Evolutionary conservation across 2,888 invertebrate species (phyloP).

Genomic region (Alsophila aescularia): DNA sequence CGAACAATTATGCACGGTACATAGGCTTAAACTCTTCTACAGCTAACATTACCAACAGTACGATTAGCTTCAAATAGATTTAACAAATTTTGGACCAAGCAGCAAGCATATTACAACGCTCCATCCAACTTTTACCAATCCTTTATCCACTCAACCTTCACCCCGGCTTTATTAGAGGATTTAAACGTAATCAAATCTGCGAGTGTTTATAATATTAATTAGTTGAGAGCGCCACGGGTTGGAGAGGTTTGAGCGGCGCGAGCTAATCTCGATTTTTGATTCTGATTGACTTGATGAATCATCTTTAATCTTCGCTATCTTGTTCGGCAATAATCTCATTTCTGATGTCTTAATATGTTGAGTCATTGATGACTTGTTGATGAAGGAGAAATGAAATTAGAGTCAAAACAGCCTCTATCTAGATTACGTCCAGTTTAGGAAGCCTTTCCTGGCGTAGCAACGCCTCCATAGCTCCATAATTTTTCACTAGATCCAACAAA

Average conservation of each 20-base stretch:
- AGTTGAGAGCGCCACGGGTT: constrained; percentile 2
- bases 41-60: too few species aligned
- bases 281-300: constrained; percentile 5
- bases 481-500: too few species aligned
- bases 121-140: constrained; percentile 4
- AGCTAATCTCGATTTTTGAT: background rate
- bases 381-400: too few species aligned
- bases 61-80: too few species aligned
- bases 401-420: too few species aligned
- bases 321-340: constrained; percentile 1
- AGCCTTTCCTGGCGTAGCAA: too few species aligned
- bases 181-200: constrained; percentile 33
- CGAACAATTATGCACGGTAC: too few species aligned
- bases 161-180: constrained; percentile 21
- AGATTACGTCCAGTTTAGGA: too few species aligned
- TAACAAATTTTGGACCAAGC: background rate
- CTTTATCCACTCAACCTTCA: background rate
- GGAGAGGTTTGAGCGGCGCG: background rate
- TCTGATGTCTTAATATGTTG: too few species aligned
- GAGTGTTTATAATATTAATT: constrained; percentile 36
- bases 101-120: constrained; percentile 1
- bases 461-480: too few species aligned
- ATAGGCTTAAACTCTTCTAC: too few species aligned
- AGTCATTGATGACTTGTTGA: too few species aligned
- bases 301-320: constrained; percentile 11